These are phyloP conservation scores for Chunga burmeisteri DNA, from an alignment of 2,113 vertebrate genomes.

Conservation along the genomic window DNA sequence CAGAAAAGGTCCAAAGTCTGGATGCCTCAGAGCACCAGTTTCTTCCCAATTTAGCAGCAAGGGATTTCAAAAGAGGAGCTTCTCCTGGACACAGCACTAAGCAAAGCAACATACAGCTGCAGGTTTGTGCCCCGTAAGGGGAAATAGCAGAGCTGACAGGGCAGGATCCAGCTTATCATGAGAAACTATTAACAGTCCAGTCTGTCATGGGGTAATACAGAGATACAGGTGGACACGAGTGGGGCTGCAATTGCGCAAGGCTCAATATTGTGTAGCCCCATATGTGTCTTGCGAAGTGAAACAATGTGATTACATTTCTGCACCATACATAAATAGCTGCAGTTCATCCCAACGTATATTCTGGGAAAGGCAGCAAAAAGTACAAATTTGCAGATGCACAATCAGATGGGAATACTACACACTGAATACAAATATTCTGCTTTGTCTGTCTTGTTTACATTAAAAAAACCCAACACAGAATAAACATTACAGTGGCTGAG, in stretches of 20 bases:
- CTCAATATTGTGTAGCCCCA: neutral
- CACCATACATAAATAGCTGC: neutral
- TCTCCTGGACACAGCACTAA: neutral
- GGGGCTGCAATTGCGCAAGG: neutral
- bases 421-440: neutral
- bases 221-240: rapidly evolving
- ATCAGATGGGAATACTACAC: neutral
- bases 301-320: neutral
- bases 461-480: neutral
- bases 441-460: neutral
- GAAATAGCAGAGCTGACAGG: neutral
- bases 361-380: neutral
- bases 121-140: neutral
- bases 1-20: neutral
- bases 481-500: neutral
- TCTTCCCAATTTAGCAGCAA: neutral
- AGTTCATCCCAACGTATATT: neutral
- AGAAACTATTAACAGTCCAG: neutral
- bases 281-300: neutral
- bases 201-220: rapidly evolving
- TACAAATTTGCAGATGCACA: neutral
- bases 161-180: neutral
- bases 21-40: neutral
- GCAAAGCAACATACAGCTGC: neutral
- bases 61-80: neutral